Evolutionary conservation across 2,113 vertebrate genomes (phyloP), one percentile per base, ranked within the genome.

Genomic region (Chrysochloris asiatica): DNA sequence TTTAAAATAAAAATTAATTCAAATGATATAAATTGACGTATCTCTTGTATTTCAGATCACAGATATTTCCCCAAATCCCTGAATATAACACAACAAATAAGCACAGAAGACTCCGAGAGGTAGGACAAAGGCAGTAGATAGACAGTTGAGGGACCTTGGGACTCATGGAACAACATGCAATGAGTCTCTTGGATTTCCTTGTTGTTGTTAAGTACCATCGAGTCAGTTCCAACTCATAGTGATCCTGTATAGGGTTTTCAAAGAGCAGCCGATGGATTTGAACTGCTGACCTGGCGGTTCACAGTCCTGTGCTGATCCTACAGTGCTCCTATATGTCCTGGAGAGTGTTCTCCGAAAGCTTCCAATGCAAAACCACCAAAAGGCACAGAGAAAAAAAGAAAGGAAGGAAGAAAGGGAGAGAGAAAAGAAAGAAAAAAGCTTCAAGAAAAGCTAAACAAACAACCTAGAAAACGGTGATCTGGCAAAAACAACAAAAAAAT

Each of bases 1-100:
- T 61, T 61, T 75, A 93, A 8, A 65, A 88, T 71, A 80, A 92
- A 95, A 86, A 83, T 80, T 30, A 90, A 72, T 86, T 88, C 56
- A 77, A 80, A 50, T 69, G 45, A 93, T 86, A 16, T 16, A 90
- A 90, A 8, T 30, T 93, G 77, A 86, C 63, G 89, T 75, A 81
- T 54, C 22, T 71, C 24, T 93, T 90, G 22, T 26, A 84, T 86
- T 90, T 92, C 28, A 59, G 33, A 78, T 78, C 38, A 48, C 71
- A 73, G 3, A 36, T 67, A 59, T 91, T 82, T 95, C 41, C 33
- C 3, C 10, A 59, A 75, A 88, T 79, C 13, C 24, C 52, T 71
- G 8, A n/a, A 19, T 65, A 67, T 3, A 95, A 84, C n/a, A 92
- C 30, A 93, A 52, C 24, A 61, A 91, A 41, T 22, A 88, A 72